phyloP scores from a whole-genome alignment of 2,888 invertebrate species.

The Tinea semifulvella region DNA sequence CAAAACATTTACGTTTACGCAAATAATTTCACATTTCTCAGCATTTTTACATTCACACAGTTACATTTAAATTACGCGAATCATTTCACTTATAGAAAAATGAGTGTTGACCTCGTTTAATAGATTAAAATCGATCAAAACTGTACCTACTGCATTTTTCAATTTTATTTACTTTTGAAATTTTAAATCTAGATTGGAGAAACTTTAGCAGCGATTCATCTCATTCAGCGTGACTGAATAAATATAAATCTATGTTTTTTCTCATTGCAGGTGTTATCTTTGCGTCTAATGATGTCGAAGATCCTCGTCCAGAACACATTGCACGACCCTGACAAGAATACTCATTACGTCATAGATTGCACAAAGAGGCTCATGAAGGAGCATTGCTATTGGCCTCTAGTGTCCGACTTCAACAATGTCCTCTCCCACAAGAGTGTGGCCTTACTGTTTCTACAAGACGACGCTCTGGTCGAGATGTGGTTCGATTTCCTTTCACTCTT shows the following conservation, averaged over 20 bases:
- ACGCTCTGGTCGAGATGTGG: conserved; percentile 94
- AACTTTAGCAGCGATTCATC: no score
- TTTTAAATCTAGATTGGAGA: no score
- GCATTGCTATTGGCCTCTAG: conserved; percentile 98
- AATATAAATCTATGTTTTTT: not conserved
- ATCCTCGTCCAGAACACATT: conserved; percentile 88
- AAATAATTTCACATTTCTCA: no score
- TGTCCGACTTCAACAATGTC: conserved; percentile 96
- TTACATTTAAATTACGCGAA: no score
- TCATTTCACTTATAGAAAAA: no score
- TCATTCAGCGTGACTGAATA: no score
- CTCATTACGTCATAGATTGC: conserved; percentile 93
- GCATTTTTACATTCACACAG: no score
- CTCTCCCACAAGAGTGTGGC: conserved; percentile 93
- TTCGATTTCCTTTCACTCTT: conserved; percentile 93
- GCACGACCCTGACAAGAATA: conserved; percentile 82
- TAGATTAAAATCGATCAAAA: no score
- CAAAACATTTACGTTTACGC: no score
- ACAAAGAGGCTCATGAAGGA: conserved; percentile 93
- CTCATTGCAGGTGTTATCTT: conserved; percentile 72
- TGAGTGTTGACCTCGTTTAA: no score
- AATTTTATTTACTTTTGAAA: no score
- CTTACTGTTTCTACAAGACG: conserved; percentile 86
- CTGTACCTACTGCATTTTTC: no score
- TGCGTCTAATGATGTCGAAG: conserved; percentile 93